Evolutionary conservation across 1,140 invertebrate species (phyloP).

Genomic region (Cotesia vestalis): DNA sequence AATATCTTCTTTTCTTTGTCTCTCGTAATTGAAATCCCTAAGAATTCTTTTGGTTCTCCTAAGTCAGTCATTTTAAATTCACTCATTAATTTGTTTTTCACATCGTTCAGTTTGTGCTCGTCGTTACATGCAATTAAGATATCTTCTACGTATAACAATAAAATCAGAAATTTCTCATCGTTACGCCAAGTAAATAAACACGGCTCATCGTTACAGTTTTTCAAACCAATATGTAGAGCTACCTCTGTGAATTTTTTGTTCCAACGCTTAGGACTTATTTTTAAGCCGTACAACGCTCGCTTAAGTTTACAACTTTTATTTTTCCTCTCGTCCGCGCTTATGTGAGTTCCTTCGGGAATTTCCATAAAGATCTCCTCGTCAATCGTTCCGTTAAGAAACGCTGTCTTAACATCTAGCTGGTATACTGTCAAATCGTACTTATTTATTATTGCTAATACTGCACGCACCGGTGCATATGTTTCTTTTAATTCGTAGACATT

Average conservation of each 20-base stretch:
- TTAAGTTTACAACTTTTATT: slow-evolving; percentile 43
- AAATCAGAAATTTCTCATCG: slow-evolving; percentile 25
- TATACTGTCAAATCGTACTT: slow-evolving; percentile 41
- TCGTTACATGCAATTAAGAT: slow-evolving; percentile 31
- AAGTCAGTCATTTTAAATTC: slow-evolving; percentile 36
- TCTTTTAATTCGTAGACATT: too few species aligned
- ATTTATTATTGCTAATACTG: slow-evolving; percentile 22
- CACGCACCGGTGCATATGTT: too few species aligned
- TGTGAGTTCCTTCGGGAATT: slow-evolving; percentile 47
- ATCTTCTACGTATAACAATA: slow-evolving; percentile 34
- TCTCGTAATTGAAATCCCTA: slow-evolving; percentile 26
- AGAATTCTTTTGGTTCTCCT: slow-evolving; percentile 29
- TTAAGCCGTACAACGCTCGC: slow-evolving; percentile 51
- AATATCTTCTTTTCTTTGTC: slow-evolving; percentile 27
- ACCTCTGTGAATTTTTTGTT: slow-evolving; percentile 44
- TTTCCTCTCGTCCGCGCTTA: background rate
- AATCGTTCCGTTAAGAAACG: slow-evolving; percentile 50
- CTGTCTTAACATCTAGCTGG: slow-evolving; percentile 56
- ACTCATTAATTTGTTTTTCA: slow-evolving; percentile 23
- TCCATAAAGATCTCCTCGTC: slow-evolving; percentile 38
- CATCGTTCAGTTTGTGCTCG: slow-evolving; percentile 16
- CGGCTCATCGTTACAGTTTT: slow-evolving; percentile 44
- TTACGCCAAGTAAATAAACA: slow-evolving; percentile 52
- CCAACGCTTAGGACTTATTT: slow-evolving; percentile 49
- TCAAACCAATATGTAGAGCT: slow-evolving; percentile 34